These are phyloP conservation scores for Labrus mixtus DNA, from an alignment of 2,113 vertebrate genomes.

Conservation along the genomic window DNA sequence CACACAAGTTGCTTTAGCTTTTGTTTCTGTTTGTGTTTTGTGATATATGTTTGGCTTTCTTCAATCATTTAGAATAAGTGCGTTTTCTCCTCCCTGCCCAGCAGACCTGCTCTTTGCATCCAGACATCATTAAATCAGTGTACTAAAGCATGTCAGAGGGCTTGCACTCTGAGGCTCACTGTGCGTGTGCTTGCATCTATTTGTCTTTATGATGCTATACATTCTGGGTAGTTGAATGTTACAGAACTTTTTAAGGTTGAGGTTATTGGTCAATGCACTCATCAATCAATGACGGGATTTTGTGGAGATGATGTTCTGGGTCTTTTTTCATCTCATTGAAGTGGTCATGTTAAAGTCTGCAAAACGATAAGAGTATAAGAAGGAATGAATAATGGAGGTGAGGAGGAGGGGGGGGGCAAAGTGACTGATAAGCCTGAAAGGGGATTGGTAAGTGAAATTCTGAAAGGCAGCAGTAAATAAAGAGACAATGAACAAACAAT, in stretches of 20 bases:
- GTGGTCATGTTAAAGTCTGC: too few species aligned
- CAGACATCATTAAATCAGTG: constrained; percentile 64
- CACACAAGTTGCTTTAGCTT: constrained; percentile 19
- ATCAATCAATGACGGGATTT: too few species aligned
- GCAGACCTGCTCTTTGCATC: constrained; percentile 34
- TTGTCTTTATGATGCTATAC: too few species aligned
- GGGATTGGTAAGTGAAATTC: too few species aligned
- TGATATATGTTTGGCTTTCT: constrained; percentile 60
- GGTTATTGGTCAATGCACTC: too few species aligned
- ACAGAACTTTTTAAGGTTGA: too few species aligned
- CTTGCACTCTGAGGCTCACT: constrained; percentile 7
- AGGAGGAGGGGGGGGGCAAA: not conserved
- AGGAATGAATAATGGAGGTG: not conserved
- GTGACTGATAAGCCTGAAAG: not conserved
- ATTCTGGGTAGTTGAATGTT: too few species aligned
- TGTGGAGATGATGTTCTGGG: too few species aligned
- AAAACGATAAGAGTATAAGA: too few species aligned
- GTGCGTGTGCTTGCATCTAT: not conserved
- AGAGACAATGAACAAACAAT: not conserved
- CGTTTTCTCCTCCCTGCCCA: constrained; percentile 42
- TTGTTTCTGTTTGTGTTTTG: constrained; percentile 19
- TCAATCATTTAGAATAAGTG: constrained; percentile 67
- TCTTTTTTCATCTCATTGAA: too few species aligned
- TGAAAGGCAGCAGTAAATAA: constrained; percentile 12
- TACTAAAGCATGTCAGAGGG: constrained; percentile 60